Conservation (phyloP, 1,140 invertebrate species). For the Chironomus striatipennis region DNA sequence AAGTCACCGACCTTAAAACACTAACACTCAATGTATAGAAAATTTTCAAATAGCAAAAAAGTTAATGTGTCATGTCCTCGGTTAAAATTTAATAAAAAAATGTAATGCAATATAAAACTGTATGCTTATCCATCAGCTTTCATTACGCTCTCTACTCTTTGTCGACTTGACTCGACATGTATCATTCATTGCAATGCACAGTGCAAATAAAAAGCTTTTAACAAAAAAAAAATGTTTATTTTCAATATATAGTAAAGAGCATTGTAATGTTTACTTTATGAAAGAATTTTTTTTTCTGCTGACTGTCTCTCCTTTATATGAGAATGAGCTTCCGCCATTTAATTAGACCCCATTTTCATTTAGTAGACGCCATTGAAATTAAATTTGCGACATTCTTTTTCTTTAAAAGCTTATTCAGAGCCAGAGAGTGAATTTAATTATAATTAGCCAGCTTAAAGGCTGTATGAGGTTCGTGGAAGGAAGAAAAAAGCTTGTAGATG, state of each 20-base stretch:
- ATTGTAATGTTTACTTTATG: neutral
- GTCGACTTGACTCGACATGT: neutral
- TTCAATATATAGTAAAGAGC: neutral
- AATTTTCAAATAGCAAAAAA: neutral
- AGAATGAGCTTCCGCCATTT: neutral
- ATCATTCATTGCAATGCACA: neutral
- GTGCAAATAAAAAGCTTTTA: slow-evolving; percentile 9
- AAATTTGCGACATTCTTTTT: too few relatives aligned
- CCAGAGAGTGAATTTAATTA: neutral
- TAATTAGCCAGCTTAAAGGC: neutral
- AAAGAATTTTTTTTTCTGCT: neutral
- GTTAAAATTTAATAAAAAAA: neutral
- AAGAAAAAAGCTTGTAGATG: too few relatives aligned
- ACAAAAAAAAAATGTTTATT: neutral
- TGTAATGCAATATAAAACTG: too few relatives aligned
- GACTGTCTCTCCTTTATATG: too few relatives aligned
- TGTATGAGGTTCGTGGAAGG: neutral
- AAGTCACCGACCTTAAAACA: too few relatives aligned
- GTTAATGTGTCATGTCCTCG: neutral
- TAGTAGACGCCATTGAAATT: neutral
- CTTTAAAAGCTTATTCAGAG: neutral
- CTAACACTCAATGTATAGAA: neutral
- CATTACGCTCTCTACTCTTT: neutral
- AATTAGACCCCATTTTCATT: slow-evolving; percentile 15
- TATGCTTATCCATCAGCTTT: too few relatives aligned